These are phyloP conservation scores for Tragelaphus scriptus DNA, from an alignment of 2,113 vertebrate species.

Conservation along the genomic window DNA sequence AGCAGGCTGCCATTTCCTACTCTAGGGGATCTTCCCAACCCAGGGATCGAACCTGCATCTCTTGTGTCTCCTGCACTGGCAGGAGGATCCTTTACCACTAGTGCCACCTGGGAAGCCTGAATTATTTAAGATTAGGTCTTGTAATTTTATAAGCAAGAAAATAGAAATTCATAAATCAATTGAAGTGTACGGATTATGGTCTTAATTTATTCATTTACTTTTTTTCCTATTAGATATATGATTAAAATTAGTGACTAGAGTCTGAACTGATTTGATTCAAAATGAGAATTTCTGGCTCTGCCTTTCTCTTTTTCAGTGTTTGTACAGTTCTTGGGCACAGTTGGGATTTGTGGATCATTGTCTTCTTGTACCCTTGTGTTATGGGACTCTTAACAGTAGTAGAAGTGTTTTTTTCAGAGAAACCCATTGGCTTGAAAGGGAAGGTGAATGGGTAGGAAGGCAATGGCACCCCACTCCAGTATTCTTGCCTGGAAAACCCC, in stretches of 20 bases:
- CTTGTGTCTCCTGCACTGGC: background rate
- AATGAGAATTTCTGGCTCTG: background rate
- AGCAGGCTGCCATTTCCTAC: background rate
- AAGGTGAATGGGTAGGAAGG: background rate
- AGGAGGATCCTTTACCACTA: background rate
- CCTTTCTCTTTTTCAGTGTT: background rate
- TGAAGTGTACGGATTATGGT: background rate
- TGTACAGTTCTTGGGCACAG: background rate
- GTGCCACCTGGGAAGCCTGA: background rate
- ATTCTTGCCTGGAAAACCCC: too few relatives aligned
- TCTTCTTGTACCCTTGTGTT: background rate
- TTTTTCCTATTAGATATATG: background rate
- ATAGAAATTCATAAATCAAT: background rate
- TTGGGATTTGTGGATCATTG: background rate
- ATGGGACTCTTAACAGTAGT: background rate
- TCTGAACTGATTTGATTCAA: background rate
- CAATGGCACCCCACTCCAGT: too few relatives aligned
- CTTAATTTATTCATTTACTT: background rate
- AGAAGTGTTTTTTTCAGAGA: constrained; percentile 16
- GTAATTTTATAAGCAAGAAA: background rate
- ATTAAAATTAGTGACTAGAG: background rate
- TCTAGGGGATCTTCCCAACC: background rate
- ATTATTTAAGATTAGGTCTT: background rate
- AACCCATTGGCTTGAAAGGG: background rate
- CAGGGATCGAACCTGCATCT: background rate